Conservation (phyloP, 2,888 invertebrate species). For the Tetranychus truncatus region DNA sequence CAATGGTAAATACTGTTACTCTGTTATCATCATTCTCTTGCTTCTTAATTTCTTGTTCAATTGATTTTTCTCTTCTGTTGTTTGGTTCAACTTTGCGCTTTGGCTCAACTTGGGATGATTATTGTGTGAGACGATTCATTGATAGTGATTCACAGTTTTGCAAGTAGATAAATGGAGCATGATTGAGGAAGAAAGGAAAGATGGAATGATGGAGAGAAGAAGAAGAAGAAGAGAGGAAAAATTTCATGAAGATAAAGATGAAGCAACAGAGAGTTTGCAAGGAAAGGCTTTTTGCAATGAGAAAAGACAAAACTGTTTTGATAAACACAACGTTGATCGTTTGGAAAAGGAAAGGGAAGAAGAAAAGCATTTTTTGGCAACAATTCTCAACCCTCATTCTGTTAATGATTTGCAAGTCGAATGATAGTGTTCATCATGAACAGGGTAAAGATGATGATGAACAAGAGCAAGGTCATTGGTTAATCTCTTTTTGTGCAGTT, state of each 20-base stretch:
- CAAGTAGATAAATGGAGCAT: not conserved
- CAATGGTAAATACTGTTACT: not conserved
- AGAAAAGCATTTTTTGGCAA: not conserved
- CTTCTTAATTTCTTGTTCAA: too few species aligned
- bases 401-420: not conserved
- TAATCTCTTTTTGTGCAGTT: too few species aligned
- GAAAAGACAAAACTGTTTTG: too few species aligned
- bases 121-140: too few species aligned
- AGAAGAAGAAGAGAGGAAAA: too few species aligned
- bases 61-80: too few species aligned
- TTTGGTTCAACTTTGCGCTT: too few species aligned
- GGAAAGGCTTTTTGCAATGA: too few species aligned
- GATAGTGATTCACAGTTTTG: not conserved
- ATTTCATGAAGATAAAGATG: not conserved
- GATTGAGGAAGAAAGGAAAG: not conserved
- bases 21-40: not conserved
- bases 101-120: too few species aligned
- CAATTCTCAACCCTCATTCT: not conserved
- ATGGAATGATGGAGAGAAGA: not conserved
- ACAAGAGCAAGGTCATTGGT: conserved; percentile 4
- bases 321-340: too few species aligned
- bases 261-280: not conserved
- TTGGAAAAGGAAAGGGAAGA: not conserved
- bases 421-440: not conserved
- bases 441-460: not conserved